Evolutionary conservation across 2,113 vertebrate genomes (phyloP).

Genomic region (Pachyramphus minor): DNA sequence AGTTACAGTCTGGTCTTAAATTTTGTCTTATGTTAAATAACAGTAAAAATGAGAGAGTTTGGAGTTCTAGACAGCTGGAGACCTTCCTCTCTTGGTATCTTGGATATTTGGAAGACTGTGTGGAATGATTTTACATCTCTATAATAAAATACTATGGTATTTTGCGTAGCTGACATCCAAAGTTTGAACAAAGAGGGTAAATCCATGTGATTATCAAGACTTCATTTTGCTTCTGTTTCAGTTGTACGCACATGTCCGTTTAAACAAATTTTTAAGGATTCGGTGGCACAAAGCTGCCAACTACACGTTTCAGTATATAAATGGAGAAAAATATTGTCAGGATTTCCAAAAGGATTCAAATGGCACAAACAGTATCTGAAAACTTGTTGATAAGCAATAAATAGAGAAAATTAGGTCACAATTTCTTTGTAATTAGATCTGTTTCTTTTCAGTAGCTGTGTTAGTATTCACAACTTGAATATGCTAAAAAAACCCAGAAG

Average conservation of each 20-base stretch:
- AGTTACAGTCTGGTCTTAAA: constrained; percentile 42
- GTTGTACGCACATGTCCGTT: neutral
- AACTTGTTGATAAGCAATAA: neutral
- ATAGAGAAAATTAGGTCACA: neutral
- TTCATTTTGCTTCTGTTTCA: neutral
- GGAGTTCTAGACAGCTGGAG: constrained; percentile 36
- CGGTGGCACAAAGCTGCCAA: neutral
- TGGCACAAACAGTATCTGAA: neutral
- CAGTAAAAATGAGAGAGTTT: constrained; percentile 43
- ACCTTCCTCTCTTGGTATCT: constrained; percentile 27
- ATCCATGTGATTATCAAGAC: neutral
- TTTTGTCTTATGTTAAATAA: constrained; percentile 38
- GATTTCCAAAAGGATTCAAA: neutral
- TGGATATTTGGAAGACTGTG: constrained; percentile 32
- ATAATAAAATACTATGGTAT: neutral
- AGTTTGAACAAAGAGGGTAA: constrained; percentile 16
- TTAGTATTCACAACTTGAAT: neutral
- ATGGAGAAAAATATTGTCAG: neutral
- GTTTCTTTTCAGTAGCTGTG: neutral
- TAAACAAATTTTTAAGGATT: neutral
- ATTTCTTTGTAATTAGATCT: neutral
- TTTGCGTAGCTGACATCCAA: neutral
- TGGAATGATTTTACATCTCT: constrained; percentile 53
- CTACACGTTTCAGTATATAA: neutral
- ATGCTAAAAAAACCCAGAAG: neutral